Evolutionary conservation across 2,888 invertebrate species (phyloP).

Genomic region (Stomorhina lunata): DNA sequence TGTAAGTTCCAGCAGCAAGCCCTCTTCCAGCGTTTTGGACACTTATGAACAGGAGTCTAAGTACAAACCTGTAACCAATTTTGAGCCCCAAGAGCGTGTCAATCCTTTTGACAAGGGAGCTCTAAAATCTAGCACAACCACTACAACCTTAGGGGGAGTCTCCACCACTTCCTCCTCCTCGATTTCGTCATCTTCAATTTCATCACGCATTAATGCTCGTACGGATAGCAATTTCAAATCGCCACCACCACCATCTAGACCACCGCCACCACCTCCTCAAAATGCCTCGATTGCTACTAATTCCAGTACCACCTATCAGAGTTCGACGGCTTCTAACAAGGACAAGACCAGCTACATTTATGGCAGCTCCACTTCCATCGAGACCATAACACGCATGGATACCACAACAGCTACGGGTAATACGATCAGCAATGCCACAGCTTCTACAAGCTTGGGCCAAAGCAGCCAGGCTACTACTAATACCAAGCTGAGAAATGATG

Average conservation of each 20-base stretch:
- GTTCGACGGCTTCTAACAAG: slow-evolving; percentile 72
- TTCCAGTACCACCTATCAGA: slow-evolving; percentile 71
- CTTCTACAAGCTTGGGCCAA: slow-evolving; percentile 60
- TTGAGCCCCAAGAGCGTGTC: slow-evolving; percentile 78
- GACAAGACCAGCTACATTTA: slow-evolving; percentile 72
- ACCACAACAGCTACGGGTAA: slow-evolving; percentile 74
- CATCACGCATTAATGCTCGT: slow-evolving; percentile 75
- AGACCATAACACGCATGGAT: slow-evolving; percentile 77
- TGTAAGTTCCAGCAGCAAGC: slow-evolving; percentile 70
- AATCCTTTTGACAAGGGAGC: slow-evolving; percentile 80
- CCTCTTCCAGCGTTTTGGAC: slow-evolving; percentile 78
- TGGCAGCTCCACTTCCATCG: slow-evolving; percentile 75
- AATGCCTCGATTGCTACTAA: slow-evolving; percentile 62
- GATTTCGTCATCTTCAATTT: slow-evolving; percentile 75
- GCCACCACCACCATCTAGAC: slow-evolving; percentile 75
- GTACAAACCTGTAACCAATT: slow-evolving; percentile 78
- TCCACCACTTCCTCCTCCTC: slow-evolving; percentile 73
- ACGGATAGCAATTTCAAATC: slow-evolving; percentile 74
- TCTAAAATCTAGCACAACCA: slow-evolving; percentile 66
- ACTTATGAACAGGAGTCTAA: slow-evolving; percentile 72
- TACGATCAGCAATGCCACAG: slow-evolving; percentile 62
- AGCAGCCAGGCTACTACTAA: slow-evolving; percentile 70
- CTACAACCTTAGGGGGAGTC: slow-evolving; percentile 68
- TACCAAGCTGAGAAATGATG: slow-evolving; percentile 66
- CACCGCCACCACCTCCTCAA: slow-evolving; percentile 75